These are phyloP conservation scores for Syngnathoides biaculeatus DNA, from an alignment of 2,113 vertebrate genomes.

Conservation along the genomic window DNA sequence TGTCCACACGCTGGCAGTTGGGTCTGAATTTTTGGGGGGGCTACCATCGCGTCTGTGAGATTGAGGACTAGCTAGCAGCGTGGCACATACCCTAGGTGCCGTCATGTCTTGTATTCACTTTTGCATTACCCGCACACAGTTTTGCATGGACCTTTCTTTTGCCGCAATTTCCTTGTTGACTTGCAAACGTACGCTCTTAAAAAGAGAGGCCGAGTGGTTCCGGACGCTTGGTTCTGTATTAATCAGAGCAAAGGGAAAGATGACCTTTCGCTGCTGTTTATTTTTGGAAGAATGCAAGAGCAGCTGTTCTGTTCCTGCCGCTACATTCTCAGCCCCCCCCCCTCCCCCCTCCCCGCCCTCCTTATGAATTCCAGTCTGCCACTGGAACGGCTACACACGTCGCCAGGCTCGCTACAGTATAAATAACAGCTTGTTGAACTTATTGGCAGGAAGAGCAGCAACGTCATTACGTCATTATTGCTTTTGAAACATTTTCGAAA, in stretches of 20 bases:
- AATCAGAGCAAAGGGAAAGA: slow-evolving; percentile 60
- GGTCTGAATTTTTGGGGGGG: too few relatives aligned
- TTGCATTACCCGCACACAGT: slow-evolving; percentile 33
- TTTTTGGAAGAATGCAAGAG: slow-evolving; percentile 77
- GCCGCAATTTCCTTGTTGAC: too few relatives aligned
- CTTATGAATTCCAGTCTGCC: slow-evolving; percentile 64
- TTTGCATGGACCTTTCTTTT: too few relatives aligned
- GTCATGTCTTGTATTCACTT: slow-evolving; percentile 53
- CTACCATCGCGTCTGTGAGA: neutral
- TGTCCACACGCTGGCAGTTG: too few relatives aligned
- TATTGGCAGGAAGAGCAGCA: neutral
- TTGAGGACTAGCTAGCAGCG: neutral
- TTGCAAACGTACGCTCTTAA: neutral
- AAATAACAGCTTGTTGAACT: slow-evolving; percentile 33
- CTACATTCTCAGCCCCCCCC: slow-evolving; percentile 57
- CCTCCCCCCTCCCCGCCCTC: slow-evolving; percentile 45
- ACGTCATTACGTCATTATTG: neutral
- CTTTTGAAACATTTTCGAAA: neutral
- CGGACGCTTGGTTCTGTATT: slow-evolving; percentile 36
- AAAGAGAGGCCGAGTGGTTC: neutral
- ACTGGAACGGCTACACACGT: slow-evolving; percentile 48
- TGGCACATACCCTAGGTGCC: slow-evolving; percentile 3
- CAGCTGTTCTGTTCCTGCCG: slow-evolving; percentile 75
- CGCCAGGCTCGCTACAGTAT: slow-evolving; percentile 27
- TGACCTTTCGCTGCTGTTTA: slow-evolving; percentile 75